phyloP scores from a whole-genome alignment of 2,888 invertebrate genomes.

The Scaeva pyrastri region DNA sequence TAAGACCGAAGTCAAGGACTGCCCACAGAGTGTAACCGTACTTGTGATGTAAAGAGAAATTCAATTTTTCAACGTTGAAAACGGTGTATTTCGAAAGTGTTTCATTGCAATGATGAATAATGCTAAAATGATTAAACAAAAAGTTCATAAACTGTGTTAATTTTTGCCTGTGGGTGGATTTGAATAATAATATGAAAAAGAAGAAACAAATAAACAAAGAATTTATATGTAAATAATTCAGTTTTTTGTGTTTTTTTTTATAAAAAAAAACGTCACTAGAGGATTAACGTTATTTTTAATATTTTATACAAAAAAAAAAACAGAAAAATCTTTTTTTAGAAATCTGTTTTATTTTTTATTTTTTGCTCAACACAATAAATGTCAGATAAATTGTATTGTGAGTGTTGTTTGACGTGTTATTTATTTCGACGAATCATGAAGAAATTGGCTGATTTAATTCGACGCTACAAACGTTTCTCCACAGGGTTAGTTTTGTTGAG shows the following conservation, averaged over 20 bases:
- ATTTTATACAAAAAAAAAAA: not conserved
- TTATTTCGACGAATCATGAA: constrained; percentile 62
- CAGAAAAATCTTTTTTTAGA: constrained; percentile 25
- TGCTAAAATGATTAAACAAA: constrained; percentile 3
- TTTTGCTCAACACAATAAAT: constrained; percentile 45
- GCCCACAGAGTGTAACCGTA: not conserved
- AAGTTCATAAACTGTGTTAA: constrained; percentile 14
- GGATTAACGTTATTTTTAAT: constrained; percentile 31
- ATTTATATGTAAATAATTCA: not conserved
- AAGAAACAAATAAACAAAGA: constrained; percentile 1
- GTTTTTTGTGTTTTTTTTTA: constrained; percentile 16
- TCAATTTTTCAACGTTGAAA: constrained; percentile 12
- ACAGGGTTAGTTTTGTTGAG: constrained; percentile 69
- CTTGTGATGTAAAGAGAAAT: constrained; percentile 17
- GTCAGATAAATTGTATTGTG: constrained; percentile 51
- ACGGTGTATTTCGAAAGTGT: constrained; percentile 27
- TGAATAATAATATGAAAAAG: not conserved
- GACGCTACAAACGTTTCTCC: constrained; percentile 71
- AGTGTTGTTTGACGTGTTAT: constrained; percentile 52
- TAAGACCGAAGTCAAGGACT: constrained; percentile 6
- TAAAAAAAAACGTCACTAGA: constrained; percentile 17
- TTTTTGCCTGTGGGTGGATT: not conserved
- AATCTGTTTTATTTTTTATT: too few species aligned
- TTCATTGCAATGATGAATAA: not conserved
- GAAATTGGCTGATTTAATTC: constrained; percentile 69